phyloP scores from a whole-genome alignment of 2,888 invertebrate species.

The Mellilla xanthometata region DNA sequence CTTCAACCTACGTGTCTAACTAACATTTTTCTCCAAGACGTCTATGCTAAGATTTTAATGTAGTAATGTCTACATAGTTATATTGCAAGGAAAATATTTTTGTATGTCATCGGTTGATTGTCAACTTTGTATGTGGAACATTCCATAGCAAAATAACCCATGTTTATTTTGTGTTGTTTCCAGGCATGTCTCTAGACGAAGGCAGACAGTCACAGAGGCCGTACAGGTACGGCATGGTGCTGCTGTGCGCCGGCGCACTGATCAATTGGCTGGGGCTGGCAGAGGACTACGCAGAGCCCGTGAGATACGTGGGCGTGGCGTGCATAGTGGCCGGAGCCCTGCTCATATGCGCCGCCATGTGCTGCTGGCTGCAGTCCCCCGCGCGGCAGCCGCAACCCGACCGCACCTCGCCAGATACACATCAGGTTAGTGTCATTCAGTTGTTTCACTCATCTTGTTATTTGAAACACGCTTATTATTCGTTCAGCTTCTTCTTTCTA shows the following conservation, averaged over 20 bases:
- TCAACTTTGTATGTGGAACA: no score
- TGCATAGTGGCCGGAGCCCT: conserved; percentile 89
- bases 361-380: conserved; percentile 86
- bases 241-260: conserved; percentile 87
- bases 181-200: conserved; percentile 86
- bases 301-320: conserved; percentile 88
- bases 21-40: no score
- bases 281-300: conserved; percentile 87
- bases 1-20: conserved; percentile 5
- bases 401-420: conserved; percentile 70
- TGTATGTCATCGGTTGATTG: no score
- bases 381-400: conserved; percentile 70
- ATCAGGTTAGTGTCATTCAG: conserved; percentile 58
- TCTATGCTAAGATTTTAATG: no score
- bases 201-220: conserved; percentile 86
- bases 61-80: no score
- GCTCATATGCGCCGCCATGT: conserved; percentile 88
- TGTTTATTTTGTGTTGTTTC: conserved; percentile 36
- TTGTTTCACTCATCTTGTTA: no score
- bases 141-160: no score
- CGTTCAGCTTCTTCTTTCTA: no score
- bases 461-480: no score
- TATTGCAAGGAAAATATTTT: no score
- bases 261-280: conserved; percentile 89
- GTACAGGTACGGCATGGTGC: conserved; percentile 88